Evolutionary conservation across 2,113 vertebrate species (phyloP).

Genomic region (rat (Rattus norvegicus)): GRCr8 NC_086037.1:70737001-70737500

Average conservation of each 20-base stretch:
- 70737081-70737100: neutral
- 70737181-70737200: neutral
- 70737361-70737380: neutral
- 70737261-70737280: neutral
- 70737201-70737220: neutral
- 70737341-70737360: neutral
- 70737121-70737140: neutral
- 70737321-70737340: neutral
- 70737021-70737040: neutral
- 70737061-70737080: neutral
- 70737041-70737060: neutral
- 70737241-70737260: accelerated
- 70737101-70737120: neutral
- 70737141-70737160: neutral
- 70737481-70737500: neutral
- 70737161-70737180: neutral
- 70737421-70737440: neutral
- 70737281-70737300: neutral
- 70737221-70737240: neutral
- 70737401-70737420: neutral
- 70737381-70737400: neutral
- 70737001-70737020: neutral
- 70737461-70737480: no score
- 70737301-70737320: neutral
- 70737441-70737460: neutral